Base-by-base conservation (phyloP, 1,140 invertebrate species). In the Sesamia nonagrioides region DNA sequence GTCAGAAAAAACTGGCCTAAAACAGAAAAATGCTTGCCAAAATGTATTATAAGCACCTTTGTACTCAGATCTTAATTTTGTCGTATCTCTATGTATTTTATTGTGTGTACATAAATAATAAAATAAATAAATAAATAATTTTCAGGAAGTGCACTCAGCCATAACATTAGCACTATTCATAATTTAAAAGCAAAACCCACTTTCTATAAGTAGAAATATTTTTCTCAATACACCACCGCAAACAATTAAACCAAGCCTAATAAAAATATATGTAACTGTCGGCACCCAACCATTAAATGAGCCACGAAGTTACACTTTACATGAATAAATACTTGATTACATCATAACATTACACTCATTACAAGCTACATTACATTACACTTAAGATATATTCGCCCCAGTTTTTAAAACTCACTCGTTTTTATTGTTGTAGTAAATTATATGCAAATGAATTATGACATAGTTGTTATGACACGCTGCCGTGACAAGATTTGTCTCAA, bases 261-360 rank as follows among this genome's bases (percentile, higher is more conserved):
- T 42, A 66, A 66, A 66, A 42, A 66, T 18, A 13, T 6, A 9
- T 9, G 17, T 58, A 42, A 66, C 61, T 50, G 42, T 50, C 66
- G 42, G 66, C 66, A 69, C 42, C 27, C 21, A 5, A 42, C 61
- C 66, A 18, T 69, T 69, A 48, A 69, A 69, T 69, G 66, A 45
- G 18, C 42, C 66, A 13, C 45, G 40, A 33, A 69, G 66, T 69
- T 48, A 69, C 60, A 63, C 18, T 69, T 50, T 50, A 21, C 66
- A 69, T 69, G 27, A 69, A 27, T 66, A 66, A 42, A 42, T 11
- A 42, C 17, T 63, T 21, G 0, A 37, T 66, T 66, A 66, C 61
- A 21, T 66, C 27, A 60, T 15, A 9, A 13, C 4, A 42, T 66
- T 42, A 35, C 58, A 37, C 27, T 33, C 15, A 35, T 3, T 33